A percentile compares a stretch with the other conserved stretches of the same genome.
Conservation (phyloP, 2,113 vertebrate species). For the Ptilorrhoa leucosticta region DNA sequence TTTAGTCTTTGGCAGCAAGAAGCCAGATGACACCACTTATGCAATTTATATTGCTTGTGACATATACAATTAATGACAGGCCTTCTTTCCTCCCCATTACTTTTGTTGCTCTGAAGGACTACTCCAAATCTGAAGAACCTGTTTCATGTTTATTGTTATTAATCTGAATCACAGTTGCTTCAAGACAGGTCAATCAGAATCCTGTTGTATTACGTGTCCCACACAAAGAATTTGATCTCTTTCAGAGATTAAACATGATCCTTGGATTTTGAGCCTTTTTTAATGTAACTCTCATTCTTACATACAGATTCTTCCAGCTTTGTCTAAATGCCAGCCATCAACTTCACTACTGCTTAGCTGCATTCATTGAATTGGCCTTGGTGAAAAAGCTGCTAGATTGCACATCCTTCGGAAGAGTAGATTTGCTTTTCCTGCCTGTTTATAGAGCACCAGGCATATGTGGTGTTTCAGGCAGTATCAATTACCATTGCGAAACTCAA, state of each 20-base stretch:
- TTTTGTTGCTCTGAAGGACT: neutral
- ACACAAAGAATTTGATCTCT: neutral
- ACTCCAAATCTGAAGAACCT: neutral
- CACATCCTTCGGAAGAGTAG: neutral
- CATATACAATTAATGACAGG: neutral
- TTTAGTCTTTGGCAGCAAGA: slow-evolving; percentile 6
- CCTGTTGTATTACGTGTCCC: neutral
- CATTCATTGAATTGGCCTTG: neutral
- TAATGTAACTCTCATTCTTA: neutral
- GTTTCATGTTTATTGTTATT: neutral
- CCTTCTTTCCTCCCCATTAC: neutral
- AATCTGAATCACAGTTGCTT: neutral
- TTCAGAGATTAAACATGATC: neutral
- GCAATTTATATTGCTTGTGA: slow-evolving; percentile 2
- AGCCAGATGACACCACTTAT: neutral
- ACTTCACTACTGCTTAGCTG: neutral
- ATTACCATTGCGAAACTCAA: neutral
- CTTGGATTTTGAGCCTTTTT: neutral
- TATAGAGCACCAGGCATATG: neutral
- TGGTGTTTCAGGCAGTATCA: neutral
- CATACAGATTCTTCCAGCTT: neutral
- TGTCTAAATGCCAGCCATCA: neutral
- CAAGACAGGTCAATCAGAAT: neutral
- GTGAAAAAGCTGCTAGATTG: neutral
- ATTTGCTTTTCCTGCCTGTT: neutral